Conservation (phyloP, 2,888 invertebrate genomes). For the Trichopoda pennipes region DNA sequence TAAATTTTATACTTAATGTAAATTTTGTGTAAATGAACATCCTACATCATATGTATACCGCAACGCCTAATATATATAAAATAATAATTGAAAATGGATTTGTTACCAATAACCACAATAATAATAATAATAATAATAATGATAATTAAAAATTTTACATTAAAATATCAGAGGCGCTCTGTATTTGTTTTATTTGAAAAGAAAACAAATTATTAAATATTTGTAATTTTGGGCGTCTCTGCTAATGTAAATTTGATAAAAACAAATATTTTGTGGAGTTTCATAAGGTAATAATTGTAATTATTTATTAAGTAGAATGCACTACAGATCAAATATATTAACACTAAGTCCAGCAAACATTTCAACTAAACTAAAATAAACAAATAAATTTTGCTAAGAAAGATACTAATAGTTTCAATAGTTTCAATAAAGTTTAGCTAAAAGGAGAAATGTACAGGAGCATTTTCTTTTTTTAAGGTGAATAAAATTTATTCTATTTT, state of each 20-base stretch:
- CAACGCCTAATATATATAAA: conserved; percentile 47
- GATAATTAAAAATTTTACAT: conserved; percentile 43
- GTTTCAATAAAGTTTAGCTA: too few relatives aligned
- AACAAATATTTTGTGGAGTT: conserved; percentile 51
- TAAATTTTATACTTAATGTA: conserved; percentile 26
- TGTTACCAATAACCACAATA: conserved; percentile 44
- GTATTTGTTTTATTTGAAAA: not conserved
- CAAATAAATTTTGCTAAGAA: too few relatives aligned
- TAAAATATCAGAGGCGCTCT: conserved; percentile 28
- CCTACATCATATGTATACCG: conserved; percentile 4
- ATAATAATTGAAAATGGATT: conserved; percentile 59
- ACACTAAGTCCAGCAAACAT: not conserved
- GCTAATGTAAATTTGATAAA: conserved; percentile 12
- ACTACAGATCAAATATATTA: conserved; percentile 19
- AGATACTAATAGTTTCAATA: too few relatives aligned
- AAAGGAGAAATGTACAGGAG: too few relatives aligned
- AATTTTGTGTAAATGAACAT: conserved; percentile 20
- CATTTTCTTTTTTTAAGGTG: too few relatives aligned
- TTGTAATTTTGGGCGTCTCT: conserved; percentile 19
- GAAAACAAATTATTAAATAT: conserved; percentile 32
- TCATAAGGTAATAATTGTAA: conserved; percentile 49
- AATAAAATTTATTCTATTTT: too few relatives aligned
- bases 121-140: conserved; percentile 51
- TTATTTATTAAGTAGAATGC: conserved; percentile 55
- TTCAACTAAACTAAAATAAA: not conserved